A percentile compares a stretch with the other conserved stretches of the same genome.
Conservation (phyloP, 2,113 vertebrate species). For the Clinocottus analis region DNA sequence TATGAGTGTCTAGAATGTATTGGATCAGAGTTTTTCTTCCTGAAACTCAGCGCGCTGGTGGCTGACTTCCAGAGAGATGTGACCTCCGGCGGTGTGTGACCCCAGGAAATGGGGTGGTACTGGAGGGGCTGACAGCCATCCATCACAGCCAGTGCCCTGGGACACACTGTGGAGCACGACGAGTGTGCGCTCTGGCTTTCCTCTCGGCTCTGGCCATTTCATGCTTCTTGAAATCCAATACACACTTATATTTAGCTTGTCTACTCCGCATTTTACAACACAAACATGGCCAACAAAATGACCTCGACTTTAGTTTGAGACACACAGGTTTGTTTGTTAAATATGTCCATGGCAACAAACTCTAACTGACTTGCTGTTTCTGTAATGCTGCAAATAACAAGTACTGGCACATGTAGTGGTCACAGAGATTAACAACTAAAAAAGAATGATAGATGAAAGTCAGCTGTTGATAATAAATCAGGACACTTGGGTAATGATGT, state of each 20-base stretch:
- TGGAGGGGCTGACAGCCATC: slow-evolving; percentile 53
- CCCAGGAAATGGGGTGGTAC: slow-evolving; percentile 56
- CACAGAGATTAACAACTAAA: slow-evolving; percentile 27
- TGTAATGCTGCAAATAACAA: slow-evolving; percentile 40
- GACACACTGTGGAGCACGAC: slow-evolving; percentile 36
- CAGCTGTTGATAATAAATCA: slow-evolving; percentile 72
- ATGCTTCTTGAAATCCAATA: slow-evolving; percentile 73
- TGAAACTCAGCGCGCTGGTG: slow-evolving; percentile 45
- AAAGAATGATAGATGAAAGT: slow-evolving; percentile 57
- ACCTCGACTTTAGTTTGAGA: slow-evolving; percentile 40
- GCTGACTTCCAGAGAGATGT: slow-evolving; percentile 47
- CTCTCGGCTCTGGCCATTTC: slow-evolving; percentile 58
- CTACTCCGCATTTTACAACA: slow-evolving; percentile 59
- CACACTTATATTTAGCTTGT: slow-evolving; percentile 75
- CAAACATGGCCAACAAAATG: slow-evolving; percentile 47
- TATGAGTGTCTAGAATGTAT: slow-evolving; percentile 58
- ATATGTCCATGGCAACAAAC: slow-evolving; percentile 46
- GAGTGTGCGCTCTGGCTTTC: slow-evolving; percentile 33
- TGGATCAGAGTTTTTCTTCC: slow-evolving; percentile 55
- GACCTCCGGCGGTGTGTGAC: slow-evolving; percentile 56
- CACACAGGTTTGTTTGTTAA: slow-evolving; percentile 39
- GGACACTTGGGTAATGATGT: slow-evolving; percentile 27
- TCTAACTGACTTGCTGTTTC: slow-evolving; percentile 26
- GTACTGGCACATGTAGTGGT: background rate
- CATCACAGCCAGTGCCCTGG: slow-evolving; percentile 47